Evolutionary conservation across 2,797 vertebrate species (phyloP).

Genomic region (Pseudocheirus occidentalis): DNA sequence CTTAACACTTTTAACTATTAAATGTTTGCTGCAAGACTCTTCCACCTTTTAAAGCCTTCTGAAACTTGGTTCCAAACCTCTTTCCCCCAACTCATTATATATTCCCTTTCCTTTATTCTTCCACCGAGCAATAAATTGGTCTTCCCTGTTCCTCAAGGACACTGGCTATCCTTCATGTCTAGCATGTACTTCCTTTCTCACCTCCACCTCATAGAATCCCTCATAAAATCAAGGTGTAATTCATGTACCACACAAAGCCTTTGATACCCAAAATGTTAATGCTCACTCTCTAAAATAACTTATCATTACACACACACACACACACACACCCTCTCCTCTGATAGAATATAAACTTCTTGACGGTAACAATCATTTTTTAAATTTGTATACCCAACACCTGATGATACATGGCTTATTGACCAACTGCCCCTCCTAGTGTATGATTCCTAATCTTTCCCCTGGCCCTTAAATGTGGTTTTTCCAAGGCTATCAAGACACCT

Average conservation of each 20-base stretch:
- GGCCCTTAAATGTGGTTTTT: not conserved
- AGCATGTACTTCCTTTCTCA: not conserved
- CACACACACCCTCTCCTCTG: no score
- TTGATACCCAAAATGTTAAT: not conserved
- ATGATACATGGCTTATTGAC: not conserved
- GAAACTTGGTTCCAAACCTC: not conserved
- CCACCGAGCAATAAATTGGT: not conserved
- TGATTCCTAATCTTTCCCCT: not conserved
- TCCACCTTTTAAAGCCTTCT: no score
- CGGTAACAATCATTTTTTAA: no score
- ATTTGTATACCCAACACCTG: not conserved
- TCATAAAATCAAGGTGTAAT: no score
- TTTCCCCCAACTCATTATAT: not conserved
- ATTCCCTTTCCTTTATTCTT: not conserved
- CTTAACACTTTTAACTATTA: not conserved
- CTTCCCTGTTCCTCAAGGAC: not conserved
- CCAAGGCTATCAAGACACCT: not conserved
- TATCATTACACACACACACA: no score
- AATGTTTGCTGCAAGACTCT: no score
- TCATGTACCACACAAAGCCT: not conserved
- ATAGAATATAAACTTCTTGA: not conserved
- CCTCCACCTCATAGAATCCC: not conserved
- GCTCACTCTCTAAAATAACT: not conserved
- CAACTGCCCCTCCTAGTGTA: fast-evolving
- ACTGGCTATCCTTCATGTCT: not conserved